phyloP scores from a whole-genome alignment of 2,113 vertebrate genomes.

The Pseudolaguvia tuberculata region DNA sequence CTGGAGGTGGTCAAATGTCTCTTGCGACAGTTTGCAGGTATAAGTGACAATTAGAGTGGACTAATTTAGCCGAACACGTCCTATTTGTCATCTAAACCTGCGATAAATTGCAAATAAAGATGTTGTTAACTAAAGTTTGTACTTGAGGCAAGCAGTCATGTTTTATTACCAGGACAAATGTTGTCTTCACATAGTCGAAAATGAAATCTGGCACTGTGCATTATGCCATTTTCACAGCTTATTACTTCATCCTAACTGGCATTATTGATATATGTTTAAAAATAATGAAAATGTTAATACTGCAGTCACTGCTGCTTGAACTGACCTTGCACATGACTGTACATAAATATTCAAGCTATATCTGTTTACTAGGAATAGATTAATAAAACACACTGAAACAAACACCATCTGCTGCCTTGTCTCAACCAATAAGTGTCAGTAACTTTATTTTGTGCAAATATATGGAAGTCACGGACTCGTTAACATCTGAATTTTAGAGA shows the following conservation, averaged over 20 bases:
- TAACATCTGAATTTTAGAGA: background rate
- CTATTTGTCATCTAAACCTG: background rate
- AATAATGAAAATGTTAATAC: background rate
- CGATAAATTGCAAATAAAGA: background rate
- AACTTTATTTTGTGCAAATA: constrained; percentile 6
- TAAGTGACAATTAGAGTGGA: background rate
- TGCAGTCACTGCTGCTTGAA: background rate
- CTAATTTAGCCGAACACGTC: background rate
- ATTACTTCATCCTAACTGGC: background rate
- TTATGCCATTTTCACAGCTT: background rate
- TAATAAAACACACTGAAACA: constrained; percentile 22
- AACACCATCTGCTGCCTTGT: constrained; percentile 18
- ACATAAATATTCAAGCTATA: background rate
- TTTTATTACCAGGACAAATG: background rate
- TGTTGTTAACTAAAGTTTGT: background rate
- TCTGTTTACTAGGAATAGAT: constrained; percentile 9
- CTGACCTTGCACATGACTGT: background rate
- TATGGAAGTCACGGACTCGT: background rate
- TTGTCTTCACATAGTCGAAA: background rate
- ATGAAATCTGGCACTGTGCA: background rate
- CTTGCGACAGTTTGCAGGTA: no score
- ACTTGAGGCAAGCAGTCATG: background rate
- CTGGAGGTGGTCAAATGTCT: no score
- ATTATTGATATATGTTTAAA: no score
- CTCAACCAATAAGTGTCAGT: background rate